A percentile compares a stretch with the other conserved stretches of the same genome.
Conservation (phyloP, 2,113 vertebrate species). For the Amblyornis subalaris region DNA sequence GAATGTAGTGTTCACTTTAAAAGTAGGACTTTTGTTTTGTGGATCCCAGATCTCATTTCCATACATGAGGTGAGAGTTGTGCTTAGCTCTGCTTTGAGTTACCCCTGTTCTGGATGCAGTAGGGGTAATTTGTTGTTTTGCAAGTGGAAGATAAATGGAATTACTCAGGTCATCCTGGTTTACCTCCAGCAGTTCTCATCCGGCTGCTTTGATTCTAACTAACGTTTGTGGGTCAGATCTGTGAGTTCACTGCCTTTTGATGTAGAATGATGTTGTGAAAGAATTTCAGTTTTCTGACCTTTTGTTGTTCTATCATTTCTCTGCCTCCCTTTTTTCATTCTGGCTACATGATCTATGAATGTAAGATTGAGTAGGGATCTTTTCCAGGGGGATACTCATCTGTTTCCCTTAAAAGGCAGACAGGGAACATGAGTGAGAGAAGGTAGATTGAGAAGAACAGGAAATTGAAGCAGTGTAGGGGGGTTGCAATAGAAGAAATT, state of each 20-base stretch:
- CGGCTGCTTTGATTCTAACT: background rate
- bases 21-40: background rate
- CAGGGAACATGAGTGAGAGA: background rate
- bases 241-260: background rate
- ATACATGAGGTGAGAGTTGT: background rate
- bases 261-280: background rate
- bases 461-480: background rate
- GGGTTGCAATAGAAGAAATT: background rate
- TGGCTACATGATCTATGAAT: background rate
- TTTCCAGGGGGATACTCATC: background rate
- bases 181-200: conserved; percentile 10
- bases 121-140: background rate
- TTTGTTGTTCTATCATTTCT: background rate
- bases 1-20: background rate
- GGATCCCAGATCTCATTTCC: background rate
- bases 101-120: background rate
- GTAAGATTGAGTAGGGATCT: background rate
- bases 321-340: background rate
- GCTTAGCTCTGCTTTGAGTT: background rate
- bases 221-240: background rate
- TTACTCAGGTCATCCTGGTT: background rate
- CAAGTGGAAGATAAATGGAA: background rate
- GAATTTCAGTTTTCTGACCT: background rate
- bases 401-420: background rate
- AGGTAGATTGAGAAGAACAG: background rate